These are phyloP conservation scores for Oreochromis grahami DNA, from an alignment of 2,797 vertebrate species.

Conservation along the genomic window DNA sequence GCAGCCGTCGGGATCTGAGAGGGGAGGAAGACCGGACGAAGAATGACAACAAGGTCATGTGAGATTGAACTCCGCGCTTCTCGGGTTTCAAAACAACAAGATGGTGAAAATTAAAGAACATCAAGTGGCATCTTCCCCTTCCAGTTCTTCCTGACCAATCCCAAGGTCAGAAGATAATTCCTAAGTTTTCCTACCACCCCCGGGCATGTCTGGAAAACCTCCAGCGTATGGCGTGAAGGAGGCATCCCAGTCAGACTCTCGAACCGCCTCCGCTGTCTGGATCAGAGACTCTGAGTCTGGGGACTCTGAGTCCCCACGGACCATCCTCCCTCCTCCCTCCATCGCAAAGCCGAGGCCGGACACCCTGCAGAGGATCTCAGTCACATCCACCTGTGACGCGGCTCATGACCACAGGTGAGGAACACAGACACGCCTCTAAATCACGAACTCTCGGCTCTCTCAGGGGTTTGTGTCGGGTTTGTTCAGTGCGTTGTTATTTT, in stretches of 20 bases:
- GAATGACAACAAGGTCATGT: too few species aligned
- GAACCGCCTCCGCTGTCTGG: neutral
- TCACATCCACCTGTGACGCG: neutral
- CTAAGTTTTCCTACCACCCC: neutral
- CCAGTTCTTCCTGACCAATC: neutral
- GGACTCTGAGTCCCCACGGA: neutral
- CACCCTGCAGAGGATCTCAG: too few species aligned
- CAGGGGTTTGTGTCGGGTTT: rapidly evolving
- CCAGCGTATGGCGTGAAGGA: neutral
- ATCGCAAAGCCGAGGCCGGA: neutral
- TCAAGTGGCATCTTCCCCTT: neutral
- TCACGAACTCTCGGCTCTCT: neutral
- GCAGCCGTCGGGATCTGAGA: too few species aligned
- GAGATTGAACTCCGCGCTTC: neutral
- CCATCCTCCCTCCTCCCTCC: neutral
- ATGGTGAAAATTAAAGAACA: neutral
- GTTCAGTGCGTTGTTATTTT: neutral
- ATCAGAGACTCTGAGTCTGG: neutral
- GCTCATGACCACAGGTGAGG: neutral
- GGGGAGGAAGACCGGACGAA: too few species aligned
- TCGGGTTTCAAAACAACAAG: neutral
- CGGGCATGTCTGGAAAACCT: neutral
- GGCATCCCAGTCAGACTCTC: neutral
- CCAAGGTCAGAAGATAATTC: neutral
- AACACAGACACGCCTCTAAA: neutral